A percentile compares a stretch with the other conserved stretches of the same genome.
Conservation (phyloP, 1,140 invertebrate genomes). For the Agraylea sexmaculata region DNA sequence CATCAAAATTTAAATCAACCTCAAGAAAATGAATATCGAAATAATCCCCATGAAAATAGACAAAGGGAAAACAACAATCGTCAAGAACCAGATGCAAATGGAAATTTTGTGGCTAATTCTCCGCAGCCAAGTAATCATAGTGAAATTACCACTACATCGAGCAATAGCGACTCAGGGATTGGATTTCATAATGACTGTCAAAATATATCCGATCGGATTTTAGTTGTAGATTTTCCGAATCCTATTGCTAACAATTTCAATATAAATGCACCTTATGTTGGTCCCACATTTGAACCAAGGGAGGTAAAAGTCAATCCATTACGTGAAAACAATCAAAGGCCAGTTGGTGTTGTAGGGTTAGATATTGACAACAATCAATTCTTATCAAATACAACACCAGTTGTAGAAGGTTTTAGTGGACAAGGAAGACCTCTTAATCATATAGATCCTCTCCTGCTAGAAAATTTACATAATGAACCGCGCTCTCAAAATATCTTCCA, state of each 20-base stretch:
- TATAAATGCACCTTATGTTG: conserved; percentile 21
- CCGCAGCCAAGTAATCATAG: conserved; percentile 73
- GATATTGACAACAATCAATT: conserved; percentile 36
- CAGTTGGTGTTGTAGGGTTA: conserved; percentile 32
- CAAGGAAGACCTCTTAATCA: conserved; percentile 33
- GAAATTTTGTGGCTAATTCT: conserved; percentile 48
- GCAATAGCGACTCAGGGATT: conserved; percentile 90
- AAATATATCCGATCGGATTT: conserved; percentile 68
- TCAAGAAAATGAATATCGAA: conserved; percentile 12
- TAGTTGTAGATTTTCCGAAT: conserved; percentile 63
- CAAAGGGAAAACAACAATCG: conserved; percentile 9
- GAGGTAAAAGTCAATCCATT: conserved; percentile 28
- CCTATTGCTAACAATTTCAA: conserved; percentile 23
- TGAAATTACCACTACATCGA: conserved; percentile 73
- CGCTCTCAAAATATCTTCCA: conserved; percentile 12
- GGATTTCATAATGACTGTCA: conserved; percentile 80
- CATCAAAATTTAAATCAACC: conserved; percentile 12
- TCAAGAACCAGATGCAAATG: conserved; percentile 23
- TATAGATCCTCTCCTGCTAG: conserved; percentile 30
- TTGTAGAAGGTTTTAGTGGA: conserved; percentile 37
- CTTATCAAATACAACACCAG: conserved; percentile 36
- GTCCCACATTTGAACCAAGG: conserved; percentile 19
- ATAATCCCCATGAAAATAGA: conserved; percentile 9
- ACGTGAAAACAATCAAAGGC: conserved; percentile 22
- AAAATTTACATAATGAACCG: conserved; percentile 17